Evolutionary conservation across 2,888 invertebrate species (phyloP).

Genomic region (Stenchaetothrips biformis): DNA sequence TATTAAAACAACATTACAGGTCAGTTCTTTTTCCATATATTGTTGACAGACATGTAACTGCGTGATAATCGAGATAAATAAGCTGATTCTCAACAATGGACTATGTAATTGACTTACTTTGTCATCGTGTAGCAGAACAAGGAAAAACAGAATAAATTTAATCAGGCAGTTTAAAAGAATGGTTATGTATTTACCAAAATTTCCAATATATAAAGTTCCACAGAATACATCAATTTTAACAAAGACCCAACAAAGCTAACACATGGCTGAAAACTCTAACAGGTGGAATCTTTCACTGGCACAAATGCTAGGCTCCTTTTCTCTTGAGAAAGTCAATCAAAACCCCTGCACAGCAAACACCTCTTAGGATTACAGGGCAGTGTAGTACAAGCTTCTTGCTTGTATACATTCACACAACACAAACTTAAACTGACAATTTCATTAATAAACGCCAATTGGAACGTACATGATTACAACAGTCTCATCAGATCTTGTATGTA

Average conservation of each 20-base stretch:
- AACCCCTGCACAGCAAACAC: no score
- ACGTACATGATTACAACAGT: slow-evolving; percentile 11
- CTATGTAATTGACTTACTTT: no score
- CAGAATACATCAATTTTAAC: neutral
- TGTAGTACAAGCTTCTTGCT: neutral
- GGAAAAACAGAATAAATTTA: no score
- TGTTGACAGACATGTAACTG: no score
- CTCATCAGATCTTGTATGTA: neutral
- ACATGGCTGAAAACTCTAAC: neutral
- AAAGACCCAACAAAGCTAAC: neutral
- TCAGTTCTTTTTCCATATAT: no score
- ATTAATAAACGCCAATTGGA: neutral
- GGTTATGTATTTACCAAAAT: slow-evolving; percentile 21
- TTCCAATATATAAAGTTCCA: neutral
- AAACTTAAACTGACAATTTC: neutral
- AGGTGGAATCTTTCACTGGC: neutral
- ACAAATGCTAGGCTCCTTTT: neutral
- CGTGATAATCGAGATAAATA: no score
- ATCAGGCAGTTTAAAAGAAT: neutral
- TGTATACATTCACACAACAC: neutral
- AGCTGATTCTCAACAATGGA: no score
- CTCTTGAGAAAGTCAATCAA: neutral
- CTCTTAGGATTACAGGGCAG: neutral
- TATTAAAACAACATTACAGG: no score
- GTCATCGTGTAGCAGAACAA: no score